Evolutionary conservation across 2,888 invertebrate genomes (phyloP), one percentile per base, ranked within the genome.

Genomic region (Xestia ashworthii): DNA sequence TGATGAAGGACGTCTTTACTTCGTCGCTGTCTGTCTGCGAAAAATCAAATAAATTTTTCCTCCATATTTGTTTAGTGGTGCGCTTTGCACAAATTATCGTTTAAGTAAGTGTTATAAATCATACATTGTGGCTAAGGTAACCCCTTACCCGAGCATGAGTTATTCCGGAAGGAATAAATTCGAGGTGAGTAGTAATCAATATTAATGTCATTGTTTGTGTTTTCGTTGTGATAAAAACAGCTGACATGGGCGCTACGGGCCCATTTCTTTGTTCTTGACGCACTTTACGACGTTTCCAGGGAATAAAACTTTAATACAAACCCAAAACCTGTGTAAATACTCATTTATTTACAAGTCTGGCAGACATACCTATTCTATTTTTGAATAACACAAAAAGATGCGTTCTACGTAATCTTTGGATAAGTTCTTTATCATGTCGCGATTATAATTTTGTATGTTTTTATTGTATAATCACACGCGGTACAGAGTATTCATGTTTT

Each of bases 111-210:
- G 88, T 77, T 85, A 0, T n/a, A 78, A 94, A 94, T 90, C 91
- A 87, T 90, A 90, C 95, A 96, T 92, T 94, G 96, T 96, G 96
- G 96, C 96, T 93, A 96, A 96, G 91, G 94, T 96, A 91, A 96
- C 95, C 80, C 96, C 96, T 74, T 95, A 94, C 91, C 95, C 97
- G 91, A 96, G 91, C 91, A 97, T 97, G 97, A 97, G 96, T 94
- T 97, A 97, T 96, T 97, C 97, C 93, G 97, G 97, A 90, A 97
- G 97, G 96, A 97, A 97, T 94, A 97, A 97, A 95, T 97, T 97
- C 93, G 97, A 97, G 97, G 97, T 97, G 93, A 94, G 97, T 11
- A 66, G 25, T 67, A 88, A 92, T 92, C 90, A 89, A 93, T 92
- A 87, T 81, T 83, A 79, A 78, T 86, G 85, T 86, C 89, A 92